Percentiles rank a stretch among this genome's conserved stretches.
These are phyloP conservation scores for Sorex maritimensis DNA, from an alignment of 2,797 vertebrate species.

Conservation along the genomic window DNA sequence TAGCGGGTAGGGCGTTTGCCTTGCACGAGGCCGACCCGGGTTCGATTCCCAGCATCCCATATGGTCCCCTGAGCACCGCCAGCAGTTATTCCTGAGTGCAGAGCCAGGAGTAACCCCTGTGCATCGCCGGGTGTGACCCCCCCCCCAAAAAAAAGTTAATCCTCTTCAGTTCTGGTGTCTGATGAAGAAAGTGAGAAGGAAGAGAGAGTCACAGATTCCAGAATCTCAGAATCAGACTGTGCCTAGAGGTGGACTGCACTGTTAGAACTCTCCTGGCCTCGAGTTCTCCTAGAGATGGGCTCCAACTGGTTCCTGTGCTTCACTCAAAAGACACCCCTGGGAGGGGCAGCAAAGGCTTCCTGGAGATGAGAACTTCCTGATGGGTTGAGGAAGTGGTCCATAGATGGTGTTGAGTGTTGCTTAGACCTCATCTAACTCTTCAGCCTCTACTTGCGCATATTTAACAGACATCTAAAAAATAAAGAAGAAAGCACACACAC, in stretches of 20 bases:
- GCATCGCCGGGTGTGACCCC: too few species aligned
- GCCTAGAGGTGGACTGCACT: not conserved
- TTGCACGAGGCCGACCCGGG: too few species aligned
- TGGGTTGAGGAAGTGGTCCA: not conserved
- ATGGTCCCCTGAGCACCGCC: too few species aligned
- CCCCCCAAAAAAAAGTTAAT: not conserved
- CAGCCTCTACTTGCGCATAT: not conserved
- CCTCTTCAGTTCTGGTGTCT: conserved; percentile 25
- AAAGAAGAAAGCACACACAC: too few species aligned
- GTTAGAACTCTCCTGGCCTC: not conserved
- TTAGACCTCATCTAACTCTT: too few species aligned
- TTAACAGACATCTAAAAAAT: not conserved
- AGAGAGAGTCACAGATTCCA: not conserved
- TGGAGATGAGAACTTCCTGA: not conserved
- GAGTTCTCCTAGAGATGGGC: not conserved
- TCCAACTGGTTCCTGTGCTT: not conserved
- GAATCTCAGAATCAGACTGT: conserved; percentile 31
- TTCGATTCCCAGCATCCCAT: too few species aligned
- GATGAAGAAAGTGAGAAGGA: not conserved
- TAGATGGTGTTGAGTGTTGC: too few species aligned
- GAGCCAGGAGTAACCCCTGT: too few species aligned
- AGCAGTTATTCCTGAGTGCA: too few species aligned
- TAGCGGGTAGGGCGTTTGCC: too few species aligned
- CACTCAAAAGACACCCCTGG: not conserved
- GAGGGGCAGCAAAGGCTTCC: not conserved